Conservation (phyloP, 2,888 invertebrate genomes). For the Cataglyphis livida region DNA sequence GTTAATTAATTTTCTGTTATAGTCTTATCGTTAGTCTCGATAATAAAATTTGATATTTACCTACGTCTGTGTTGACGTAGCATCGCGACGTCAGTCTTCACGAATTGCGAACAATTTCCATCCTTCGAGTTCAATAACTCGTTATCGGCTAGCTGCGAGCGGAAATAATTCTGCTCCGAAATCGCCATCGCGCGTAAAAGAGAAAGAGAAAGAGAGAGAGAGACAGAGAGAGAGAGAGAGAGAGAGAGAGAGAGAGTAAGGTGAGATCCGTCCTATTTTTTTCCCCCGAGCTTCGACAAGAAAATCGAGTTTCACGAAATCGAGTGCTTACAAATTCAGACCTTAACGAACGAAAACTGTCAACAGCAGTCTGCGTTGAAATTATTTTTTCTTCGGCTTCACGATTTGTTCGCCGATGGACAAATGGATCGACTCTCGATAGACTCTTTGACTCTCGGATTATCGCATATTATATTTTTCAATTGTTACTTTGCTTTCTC, state of each 20-base stretch:
- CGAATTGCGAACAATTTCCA: slow-evolving; percentile 71
- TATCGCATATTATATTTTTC: slow-evolving; percentile 46
- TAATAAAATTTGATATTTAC: neutral
- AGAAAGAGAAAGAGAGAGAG: slow-evolving; percentile 19
- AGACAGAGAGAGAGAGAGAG: slow-evolving; percentile 17
- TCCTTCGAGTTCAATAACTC: slow-evolving; percentile 75
- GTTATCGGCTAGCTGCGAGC: slow-evolving; percentile 72
- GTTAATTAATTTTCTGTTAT: slow-evolving; percentile 33
- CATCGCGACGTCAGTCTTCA: slow-evolving; percentile 65
- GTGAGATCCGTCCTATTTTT: slow-evolving; percentile 47
- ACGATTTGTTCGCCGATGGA: slow-evolving; percentile 62
- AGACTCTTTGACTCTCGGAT: slow-evolving; percentile 10
- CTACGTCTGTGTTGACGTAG: slow-evolving; percentile 28
- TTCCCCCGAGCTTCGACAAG: slow-evolving; percentile 62
- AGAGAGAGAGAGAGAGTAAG: slow-evolving; percentile 1
- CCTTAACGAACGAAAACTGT: slow-evolving; percentile 74
- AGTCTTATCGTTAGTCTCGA: neutral
- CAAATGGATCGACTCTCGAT: slow-evolving; percentile 26
- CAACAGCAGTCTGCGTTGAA: slow-evolving; percentile 68
- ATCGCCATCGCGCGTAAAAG: slow-evolving; percentile 59
- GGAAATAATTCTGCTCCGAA: slow-evolving; percentile 74
- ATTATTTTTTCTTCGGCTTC: slow-evolving; percentile 65
- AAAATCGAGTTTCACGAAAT: slow-evolving; percentile 73
- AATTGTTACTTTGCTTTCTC: neutral
- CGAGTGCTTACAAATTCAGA: slow-evolving; percentile 73